Evolutionary conservation across 2,113 vertebrate genomes (phyloP).

Genomic region (Ageneiosus marmoratus): DNA sequence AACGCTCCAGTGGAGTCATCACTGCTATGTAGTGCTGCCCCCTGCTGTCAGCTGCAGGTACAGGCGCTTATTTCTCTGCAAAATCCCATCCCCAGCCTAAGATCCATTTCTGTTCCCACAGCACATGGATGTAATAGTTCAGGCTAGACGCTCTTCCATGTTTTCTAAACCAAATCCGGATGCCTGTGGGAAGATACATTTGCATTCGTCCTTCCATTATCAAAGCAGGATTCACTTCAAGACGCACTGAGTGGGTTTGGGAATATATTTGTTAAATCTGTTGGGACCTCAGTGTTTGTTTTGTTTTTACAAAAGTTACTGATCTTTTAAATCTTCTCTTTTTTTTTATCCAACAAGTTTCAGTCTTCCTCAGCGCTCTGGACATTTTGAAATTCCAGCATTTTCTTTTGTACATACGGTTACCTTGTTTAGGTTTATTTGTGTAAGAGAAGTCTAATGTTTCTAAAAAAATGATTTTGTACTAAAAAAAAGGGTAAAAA

Average conservation of each 20-base stretch:
- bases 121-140: background rate
- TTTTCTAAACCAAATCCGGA: slow-evolving; percentile 1
- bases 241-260: background rate
- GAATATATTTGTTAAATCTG: slow-evolving; percentile 20
- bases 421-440: slow-evolving; percentile 73
- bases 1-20: slow-evolving; percentile 62
- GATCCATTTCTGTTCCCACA: background rate
- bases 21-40: slow-evolving; percentile 77
- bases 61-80: slow-evolving; percentile 39
- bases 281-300: slow-evolving; percentile 16
- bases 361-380: slow-evolving; percentile 59
- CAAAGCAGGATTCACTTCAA: slow-evolving; percentile 24
- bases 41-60: slow-evolving; percentile 57
- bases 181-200: background rate
- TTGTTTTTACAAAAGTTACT: background rate
- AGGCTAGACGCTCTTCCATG: background rate
- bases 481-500: slow-evolving; percentile 80
- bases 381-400: slow-evolving; percentile 68
- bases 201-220: background rate
- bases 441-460: slow-evolving; percentile 75
- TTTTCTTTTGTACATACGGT: slow-evolving; percentile 78
- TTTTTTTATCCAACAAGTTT: slow-evolving; percentile 36
- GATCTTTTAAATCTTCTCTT: background rate
- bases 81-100: slow-evolving; percentile 27
- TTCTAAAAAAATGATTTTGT: slow-evolving; percentile 77